phyloP scores from a whole-genome alignment of 2,113 vertebrate genomes.

The Orcinus orca region DNA sequence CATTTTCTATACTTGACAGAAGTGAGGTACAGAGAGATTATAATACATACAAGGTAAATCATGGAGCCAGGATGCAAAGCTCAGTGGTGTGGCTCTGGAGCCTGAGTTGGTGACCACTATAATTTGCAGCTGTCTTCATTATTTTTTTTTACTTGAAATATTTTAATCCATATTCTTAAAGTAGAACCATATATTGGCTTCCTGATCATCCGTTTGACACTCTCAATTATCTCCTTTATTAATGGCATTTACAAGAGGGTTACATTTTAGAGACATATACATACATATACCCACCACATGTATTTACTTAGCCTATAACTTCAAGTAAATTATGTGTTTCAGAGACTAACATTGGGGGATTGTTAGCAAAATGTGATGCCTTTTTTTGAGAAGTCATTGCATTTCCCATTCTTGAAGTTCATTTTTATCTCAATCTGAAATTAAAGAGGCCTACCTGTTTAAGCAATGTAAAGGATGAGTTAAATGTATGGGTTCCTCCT shows the following conservation, averaged over 20 bases:
- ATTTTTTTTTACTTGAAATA: not conserved
- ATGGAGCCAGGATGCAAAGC: not conserved
- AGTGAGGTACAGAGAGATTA: not conserved
- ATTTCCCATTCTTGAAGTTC: not conserved
- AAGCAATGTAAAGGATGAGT: not conserved
- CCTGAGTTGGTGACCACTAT: not conserved
- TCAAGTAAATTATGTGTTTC: conserved; percentile 19
- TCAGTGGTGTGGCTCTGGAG: not conserved
- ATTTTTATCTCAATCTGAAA: not conserved
- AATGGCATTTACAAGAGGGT: not conserved
- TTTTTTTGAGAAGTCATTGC: not conserved
- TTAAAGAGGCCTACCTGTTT: not conserved
- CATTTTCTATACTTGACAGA: not conserved
- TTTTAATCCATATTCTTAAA: not conserved
- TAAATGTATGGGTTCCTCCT: not conserved
- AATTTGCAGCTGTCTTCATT: not conserved
- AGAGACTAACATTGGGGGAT: not conserved
- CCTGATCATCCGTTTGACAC: not conserved
- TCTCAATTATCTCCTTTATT: not conserved
- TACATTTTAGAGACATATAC: not conserved
- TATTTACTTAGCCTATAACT: not conserved
- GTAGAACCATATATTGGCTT: not conserved
- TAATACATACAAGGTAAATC: not conserved
- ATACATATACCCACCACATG: not conserved
- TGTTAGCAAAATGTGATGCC: not conserved